phyloP scores from a whole-genome alignment of 2,888 invertebrate species.

The Cremastinae sp. region DNA sequence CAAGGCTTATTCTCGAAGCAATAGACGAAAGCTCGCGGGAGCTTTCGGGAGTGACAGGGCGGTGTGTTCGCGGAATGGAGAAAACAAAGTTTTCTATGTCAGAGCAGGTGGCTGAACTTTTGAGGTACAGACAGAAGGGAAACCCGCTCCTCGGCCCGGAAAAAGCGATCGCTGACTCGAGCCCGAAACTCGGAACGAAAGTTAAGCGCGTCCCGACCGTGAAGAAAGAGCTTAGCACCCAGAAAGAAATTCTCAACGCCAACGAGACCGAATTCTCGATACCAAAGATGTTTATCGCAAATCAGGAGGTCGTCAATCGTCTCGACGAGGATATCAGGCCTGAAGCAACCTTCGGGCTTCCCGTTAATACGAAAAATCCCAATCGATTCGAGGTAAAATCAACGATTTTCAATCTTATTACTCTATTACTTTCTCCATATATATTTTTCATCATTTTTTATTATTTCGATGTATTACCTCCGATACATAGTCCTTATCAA shows the following conservation, averaged over 20 bases:
- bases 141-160: conserved; percentile 26
- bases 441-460: too few species aligned
- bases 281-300: conserved; percentile 41
- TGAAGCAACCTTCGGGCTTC: conserved; percentile 21
- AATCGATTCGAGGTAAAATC: conserved; percentile 52
- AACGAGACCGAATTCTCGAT: conserved; percentile 41
- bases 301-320: conserved; percentile 53
- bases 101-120: conserved; percentile 71
- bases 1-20: conserved; percentile 48
- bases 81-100: too few species aligned
- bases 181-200: conserved; percentile 45
- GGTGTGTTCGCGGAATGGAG: conserved; percentile 17
- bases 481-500: too few species aligned
- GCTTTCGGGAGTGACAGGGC: background rate
- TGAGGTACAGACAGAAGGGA: conserved; percentile 69
- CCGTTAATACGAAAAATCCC: conserved; percentile 28
- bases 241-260: conserved; percentile 71
- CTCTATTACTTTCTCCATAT: too few species aligned
- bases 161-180: conserved; percentile 37
- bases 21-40: conserved; percentile 20
- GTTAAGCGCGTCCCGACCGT: conserved; percentile 73
- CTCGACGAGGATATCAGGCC: conserved; percentile 48
- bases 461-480: background rate
- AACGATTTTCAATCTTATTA: background rate
- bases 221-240: conserved; percentile 76